Evolutionary conservation across 2,888 invertebrate genomes (phyloP).

Genomic region (Ischnus inquisitorius): DNA sequence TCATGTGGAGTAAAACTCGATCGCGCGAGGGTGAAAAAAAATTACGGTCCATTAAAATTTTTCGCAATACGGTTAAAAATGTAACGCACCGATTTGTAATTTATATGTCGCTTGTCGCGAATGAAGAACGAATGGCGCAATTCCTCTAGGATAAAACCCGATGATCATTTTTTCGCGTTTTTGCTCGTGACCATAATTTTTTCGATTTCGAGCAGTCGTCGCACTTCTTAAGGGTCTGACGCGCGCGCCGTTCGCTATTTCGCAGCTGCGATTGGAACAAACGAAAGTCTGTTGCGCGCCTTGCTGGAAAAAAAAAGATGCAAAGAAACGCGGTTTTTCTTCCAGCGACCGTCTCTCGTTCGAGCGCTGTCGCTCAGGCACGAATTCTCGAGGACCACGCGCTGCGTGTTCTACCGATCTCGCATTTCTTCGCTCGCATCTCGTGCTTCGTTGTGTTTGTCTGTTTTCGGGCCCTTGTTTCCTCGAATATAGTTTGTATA

Average conservation of each 20-base stretch:
- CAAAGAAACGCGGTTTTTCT: neutral
- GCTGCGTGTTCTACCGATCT: constrained; percentile 9
- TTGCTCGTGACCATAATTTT: neutral
- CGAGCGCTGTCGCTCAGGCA: constrained; percentile 2
- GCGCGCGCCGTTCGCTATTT: constrained; percentile 10
- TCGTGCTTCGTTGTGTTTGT: constrained; percentile 42
- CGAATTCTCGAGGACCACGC: constrained; percentile 1
- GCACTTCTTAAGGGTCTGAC: neutral
- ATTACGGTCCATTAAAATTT: neutral
- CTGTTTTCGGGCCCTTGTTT: constrained; percentile 9
- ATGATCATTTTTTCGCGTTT: no score
- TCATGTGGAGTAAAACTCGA: neutral
- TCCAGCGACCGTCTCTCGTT: neutral
- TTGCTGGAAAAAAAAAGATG: neutral
- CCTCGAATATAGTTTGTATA: constrained; percentile 28
- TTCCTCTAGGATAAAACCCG: no score
- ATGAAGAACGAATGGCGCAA: no score
- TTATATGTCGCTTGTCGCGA: neutral
- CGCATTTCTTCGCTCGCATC: constrained; percentile 38
- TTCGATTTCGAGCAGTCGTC: neutral
- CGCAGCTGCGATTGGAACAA: neutral
- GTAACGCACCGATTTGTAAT: neutral
- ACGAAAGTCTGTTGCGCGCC: constrained; percentile 9
- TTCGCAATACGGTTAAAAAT: no score
- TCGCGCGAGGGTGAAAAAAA: neutral